Evolutionary conservation across 2,113 vertebrate species (phyloP).

Genomic region (Eudorcas thomsonii): DNA sequence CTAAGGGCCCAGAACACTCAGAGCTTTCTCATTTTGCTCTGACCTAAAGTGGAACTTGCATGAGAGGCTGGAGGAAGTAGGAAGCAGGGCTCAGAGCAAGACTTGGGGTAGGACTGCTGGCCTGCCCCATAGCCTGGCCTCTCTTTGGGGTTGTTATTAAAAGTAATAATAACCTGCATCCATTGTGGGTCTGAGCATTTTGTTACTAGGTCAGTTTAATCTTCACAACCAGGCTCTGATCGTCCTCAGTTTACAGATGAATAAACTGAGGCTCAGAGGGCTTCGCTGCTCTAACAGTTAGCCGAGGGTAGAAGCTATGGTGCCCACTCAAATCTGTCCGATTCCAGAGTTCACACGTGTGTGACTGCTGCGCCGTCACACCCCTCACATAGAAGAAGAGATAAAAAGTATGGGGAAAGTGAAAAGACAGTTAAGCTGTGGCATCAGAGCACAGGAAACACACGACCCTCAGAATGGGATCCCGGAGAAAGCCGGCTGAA

Average conservation of each 20-base stretch:
- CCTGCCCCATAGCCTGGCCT: neutral
- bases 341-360: neutral
- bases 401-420: neutral
- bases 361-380: neutral
- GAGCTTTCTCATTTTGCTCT: neutral
- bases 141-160: neutral
- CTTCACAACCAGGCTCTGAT: neutral
- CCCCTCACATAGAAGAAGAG: neutral
- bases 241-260: neutral
- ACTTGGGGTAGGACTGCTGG: accelerated
- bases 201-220: neutral
- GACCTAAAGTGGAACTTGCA: neutral
- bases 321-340: neutral
- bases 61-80: neutral
- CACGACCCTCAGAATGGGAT: neutral
- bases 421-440: conserved; percentile 3
- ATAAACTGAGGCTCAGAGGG: neutral
- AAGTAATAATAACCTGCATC: neutral
- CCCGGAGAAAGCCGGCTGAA: neutral
- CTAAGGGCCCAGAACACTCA: neutral
- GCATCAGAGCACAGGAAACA: conserved; percentile 31
- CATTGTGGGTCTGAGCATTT: too few species aligned
- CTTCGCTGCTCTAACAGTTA: neutral
- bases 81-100: neutral
- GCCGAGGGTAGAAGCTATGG: neutral